Evolutionary conservation across 2,113 vertebrate species (phyloP).

Genomic region (Nothoprocta pentlandii): DNA sequence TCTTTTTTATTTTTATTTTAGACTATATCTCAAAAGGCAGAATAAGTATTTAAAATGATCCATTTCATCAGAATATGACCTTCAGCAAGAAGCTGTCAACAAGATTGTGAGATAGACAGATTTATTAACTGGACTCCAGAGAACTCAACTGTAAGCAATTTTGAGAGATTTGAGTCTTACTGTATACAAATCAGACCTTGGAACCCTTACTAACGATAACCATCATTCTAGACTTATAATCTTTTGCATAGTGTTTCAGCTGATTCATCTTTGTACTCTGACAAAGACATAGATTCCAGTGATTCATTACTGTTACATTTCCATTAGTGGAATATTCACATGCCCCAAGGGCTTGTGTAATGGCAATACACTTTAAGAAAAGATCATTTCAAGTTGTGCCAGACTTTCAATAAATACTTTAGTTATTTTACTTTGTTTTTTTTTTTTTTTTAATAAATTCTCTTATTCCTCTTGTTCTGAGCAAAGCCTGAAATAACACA

Average conservation of each 20-base stretch:
- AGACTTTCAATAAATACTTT: not conserved
- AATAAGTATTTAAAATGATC: slow-evolving; percentile 9
- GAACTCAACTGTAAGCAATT: not conserved
- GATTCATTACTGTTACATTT: slow-evolving; percentile 37
- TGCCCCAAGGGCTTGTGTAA: not conserved
- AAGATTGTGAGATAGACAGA: slow-evolving; percentile 15
- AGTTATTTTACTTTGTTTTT: not conserved
- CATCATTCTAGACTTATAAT: slow-evolving; percentile 12
- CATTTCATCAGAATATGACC: slow-evolving; percentile 40
- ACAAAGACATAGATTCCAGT: slow-evolving; percentile 29
- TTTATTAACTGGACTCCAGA: slow-evolving; percentile 41
- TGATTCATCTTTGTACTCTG: slow-evolving; percentile 60
- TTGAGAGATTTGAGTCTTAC: not conserved
- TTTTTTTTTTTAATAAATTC: not conserved
- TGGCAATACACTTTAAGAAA: not conserved
- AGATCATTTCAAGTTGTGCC: not conserved
- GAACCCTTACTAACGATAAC: slow-evolving; percentile 47
- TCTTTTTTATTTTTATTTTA: slow-evolving; percentile 11
- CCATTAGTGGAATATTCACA: slow-evolving; percentile 15
- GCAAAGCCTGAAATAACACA: not conserved
- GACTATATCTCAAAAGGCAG: not conserved
- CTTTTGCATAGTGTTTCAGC: slow-evolving; percentile 26
- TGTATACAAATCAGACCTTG: slow-evolving; percentile 44
- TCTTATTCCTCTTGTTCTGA: not conserved
- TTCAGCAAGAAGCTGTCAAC: slow-evolving; percentile 28